Percentiles rank a stretch among this genome's conserved stretches.
Evolutionary conservation across 2,797 vertebrate genomes (phyloP).

Genomic region (Erethizon dorsatum): DNA sequence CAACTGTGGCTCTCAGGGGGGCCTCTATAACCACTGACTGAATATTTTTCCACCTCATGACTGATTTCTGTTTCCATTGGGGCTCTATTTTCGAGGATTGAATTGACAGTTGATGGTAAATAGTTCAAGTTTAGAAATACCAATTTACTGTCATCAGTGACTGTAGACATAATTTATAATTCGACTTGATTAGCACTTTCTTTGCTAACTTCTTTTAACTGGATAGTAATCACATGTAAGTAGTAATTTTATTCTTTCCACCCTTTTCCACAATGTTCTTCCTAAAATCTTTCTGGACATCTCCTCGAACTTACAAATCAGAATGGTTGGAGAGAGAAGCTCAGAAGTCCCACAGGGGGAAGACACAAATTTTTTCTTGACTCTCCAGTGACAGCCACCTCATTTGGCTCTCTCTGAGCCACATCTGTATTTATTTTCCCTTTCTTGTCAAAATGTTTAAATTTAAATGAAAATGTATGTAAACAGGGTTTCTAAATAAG

Average conservation of each 20-base stretch:
- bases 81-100: conserved; percentile 23
- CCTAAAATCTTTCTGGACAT: neutral
- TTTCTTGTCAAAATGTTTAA: neutral
- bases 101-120: conserved; percentile 65
- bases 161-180: conserved; percentile 29
- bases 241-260: neutral
- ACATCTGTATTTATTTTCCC: too few species aligned
- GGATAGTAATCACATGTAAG: neutral
- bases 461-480: neutral
- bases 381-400: neutral
- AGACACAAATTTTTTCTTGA: neutral
- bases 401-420: neutral
- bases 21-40: neutral
- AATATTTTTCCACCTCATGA: neutral
- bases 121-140: conserved; percentile 51
- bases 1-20: neutral
- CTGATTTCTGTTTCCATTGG: neutral
- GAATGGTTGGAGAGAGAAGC: neutral
- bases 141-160: conserved; percentile 1
- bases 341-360: neutral
- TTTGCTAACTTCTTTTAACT: conserved; percentile 29
- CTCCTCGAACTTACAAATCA: neutral
- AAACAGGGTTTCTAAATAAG: neutral
- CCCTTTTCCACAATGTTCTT: neutral
- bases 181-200: conserved; percentile 43